Base-by-base conservation (phyloP, 2,888 invertebrate species). In the Drosophila borealis region DNA sequence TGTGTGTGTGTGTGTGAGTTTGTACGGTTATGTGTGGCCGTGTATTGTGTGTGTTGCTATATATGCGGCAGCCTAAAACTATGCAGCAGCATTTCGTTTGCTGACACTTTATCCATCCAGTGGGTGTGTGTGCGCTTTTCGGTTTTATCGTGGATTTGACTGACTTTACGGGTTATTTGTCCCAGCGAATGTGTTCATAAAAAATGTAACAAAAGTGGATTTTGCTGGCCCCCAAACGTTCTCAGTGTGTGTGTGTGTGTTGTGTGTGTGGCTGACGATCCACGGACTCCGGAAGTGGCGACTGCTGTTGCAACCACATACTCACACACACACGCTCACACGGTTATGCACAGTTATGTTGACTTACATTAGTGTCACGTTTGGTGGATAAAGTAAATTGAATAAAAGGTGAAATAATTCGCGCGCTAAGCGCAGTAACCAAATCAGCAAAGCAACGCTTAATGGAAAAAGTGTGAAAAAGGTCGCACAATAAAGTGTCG, bases 161-260 rank as follows among this genome's bases (percentile, higher is more conserved):
- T 83, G 78, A 78, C 74, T 82, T 89, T 83, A 80, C 80, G 80
- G 83, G 80, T 80, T 87, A 76, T 80, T 85, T 90, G 80, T 77
- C 70, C 70, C 67, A 70, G 57, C 72, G 79, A 78, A 77, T 75
- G 78, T 78, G 75, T 72, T 73, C 75, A 89, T 88, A 84, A 88
- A 90, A 86, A 85, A 79, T 84, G 74, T 83, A 77, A 80, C 77
- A 70, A 78, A 89, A 79, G 76, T 77, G 70, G 79, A 76, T 71
- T 80, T 78, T 56, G 44, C 51, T 67, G 65, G 63, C 48, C 70
- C 68, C 68, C 53, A 75, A 64, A 21, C 19, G 34, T 25, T 46
- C n/a, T n/a, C 63, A 42, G 56, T 71, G 57, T 65, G 55, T 64
- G 17, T 64, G 17, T 41, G 49, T 54, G 53, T 33, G 25, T 39